Percentiles rank a stretch among this genome's conserved stretches.
phyloP scores from a whole-genome alignment of 2,888 invertebrate species.

The Ommatoiulus sabulosus region DNA sequence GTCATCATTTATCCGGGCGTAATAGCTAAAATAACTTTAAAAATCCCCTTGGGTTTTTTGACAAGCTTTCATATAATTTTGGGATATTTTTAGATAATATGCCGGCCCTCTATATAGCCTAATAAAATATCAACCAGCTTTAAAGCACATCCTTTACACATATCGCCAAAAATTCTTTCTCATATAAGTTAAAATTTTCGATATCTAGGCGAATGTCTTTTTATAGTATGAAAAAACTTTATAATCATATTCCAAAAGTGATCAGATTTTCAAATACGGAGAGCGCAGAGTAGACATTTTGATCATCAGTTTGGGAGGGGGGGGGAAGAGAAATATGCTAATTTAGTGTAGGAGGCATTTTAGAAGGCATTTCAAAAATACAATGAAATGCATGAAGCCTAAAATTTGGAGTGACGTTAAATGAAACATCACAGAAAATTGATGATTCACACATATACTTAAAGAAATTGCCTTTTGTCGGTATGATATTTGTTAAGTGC shows the following conservation, averaged over 20 bases:
- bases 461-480: no score
- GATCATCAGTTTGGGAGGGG: no score
- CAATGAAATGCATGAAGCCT: no score
- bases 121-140: slow-evolving; percentile 9
- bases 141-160: background rate
- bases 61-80: slow-evolving; percentile 33
- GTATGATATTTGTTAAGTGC: no score
- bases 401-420: no score
- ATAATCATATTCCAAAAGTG: background rate
- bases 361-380: no score
- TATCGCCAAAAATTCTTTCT: background rate
- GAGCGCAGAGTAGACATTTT: no score
- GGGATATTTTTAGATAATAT: slow-evolving; percentile 17
- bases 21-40: slow-evolving; percentile 40
- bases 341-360: no score
- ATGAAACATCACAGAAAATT: no score
- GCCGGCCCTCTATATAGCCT: background rate
- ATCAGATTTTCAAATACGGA: background rate
- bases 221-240: background rate
- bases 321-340: no score
- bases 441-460: no score
- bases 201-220: background rate
- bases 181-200: background rate
- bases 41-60: slow-evolving; percentile 9
- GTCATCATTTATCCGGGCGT: slow-evolving; percentile 32